Evolutionary conservation across 1,140 invertebrate genomes (phyloP), one percentile per base, ranked within the genome.

Genomic region (Drosophila azteca): DNA sequence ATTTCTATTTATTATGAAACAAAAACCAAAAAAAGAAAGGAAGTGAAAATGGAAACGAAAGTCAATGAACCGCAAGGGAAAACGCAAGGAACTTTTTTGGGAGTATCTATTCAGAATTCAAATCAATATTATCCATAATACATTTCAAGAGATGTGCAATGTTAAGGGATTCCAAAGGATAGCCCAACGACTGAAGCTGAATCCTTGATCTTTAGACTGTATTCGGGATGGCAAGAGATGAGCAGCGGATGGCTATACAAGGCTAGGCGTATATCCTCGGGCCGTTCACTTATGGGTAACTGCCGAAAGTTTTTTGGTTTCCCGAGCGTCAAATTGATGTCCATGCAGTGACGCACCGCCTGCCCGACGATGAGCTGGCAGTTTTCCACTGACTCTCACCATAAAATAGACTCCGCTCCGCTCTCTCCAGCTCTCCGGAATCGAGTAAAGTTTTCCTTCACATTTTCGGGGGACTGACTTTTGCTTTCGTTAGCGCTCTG

Each of bases 381-480:
- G 51, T 68, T 48, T 35, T 46, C 15, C 11, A 68, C 45, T 17
- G 68, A 49, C 66, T 69, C 64, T 26, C 26, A n/a, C 31, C 6
- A 52, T 35, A 20, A 31, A 9, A 48, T 20, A 45, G 67, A 67
- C 62, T 67, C 62, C n/a, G 4, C 24, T 22, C 11, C 24, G 11
- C 31, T 31, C 13, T 49, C 44, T 20, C 29, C 7, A 13, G 48
- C 35, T 39, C 35, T 31, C 62, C 44, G 11, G 26, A 67, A 67
- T 67, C 67, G 49, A 67, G 48, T 67, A 39, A 68, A 68, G 63
- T 68, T 68, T 68, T 31, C 66, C 68, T 68, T 68, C 44, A 55
- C 63, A 68, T 68, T 68, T 66, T 68, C 8, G 22, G 17, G 13
- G 50, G 43, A 68, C 49, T 68, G 65, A 68, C 65, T 68, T 68